These are phyloP conservation scores for Rhingia rostrata DNA, from an alignment of 2,888 invertebrate species.

Conservation along the genomic window DNA sequence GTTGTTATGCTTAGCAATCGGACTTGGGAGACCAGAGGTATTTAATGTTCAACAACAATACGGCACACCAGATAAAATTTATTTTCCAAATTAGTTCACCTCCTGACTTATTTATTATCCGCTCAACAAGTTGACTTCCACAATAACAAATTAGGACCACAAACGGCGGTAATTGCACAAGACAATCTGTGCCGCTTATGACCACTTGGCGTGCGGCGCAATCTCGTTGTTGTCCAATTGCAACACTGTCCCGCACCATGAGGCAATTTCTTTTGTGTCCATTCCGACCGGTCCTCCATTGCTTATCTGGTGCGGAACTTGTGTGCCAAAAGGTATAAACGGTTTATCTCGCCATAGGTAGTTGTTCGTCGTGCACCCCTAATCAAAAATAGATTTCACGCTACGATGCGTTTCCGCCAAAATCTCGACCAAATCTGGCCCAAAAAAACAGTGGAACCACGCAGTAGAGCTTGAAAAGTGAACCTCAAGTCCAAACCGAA, in stretches of 20 bases:
- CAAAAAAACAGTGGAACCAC: constrained; percentile 33
- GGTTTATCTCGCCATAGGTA: constrained; percentile 6
- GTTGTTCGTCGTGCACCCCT: constrained; percentile 32
- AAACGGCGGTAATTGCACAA: constrained; percentile 68
- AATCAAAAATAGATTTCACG: constrained; percentile 69
- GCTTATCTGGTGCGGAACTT: constrained; percentile 25
- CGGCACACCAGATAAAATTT: constrained; percentile 37
- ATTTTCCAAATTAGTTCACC: constrained; percentile 71
- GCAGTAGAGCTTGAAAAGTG: constrained; percentile 65
- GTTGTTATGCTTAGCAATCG: constrained; percentile 19
- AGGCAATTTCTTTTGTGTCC: constrained; percentile 3
- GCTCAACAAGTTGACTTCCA: constrained; percentile 67
- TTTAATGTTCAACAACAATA: constrained; percentile 47
- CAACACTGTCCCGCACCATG: constrained; percentile 25
- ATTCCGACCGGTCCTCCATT: not conserved
- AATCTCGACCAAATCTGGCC: constrained; percentile 27
- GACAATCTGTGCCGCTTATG: constrained; percentile 43
- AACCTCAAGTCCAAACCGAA: constrained; percentile 27
- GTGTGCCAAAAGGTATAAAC: constrained; percentile 8
- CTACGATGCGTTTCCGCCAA: constrained; percentile 63
- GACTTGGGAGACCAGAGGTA: constrained; percentile 6
- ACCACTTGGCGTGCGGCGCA: not conserved
- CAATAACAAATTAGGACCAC: constrained; percentile 70
- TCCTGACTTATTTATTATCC: constrained; percentile 69
- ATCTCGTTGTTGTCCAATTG: constrained; percentile 19